These are phyloP conservation scores for Tiaroga cobitis DNA, from an alignment of 2,797 vertebrate species.

Conservation along the genomic window DNA sequence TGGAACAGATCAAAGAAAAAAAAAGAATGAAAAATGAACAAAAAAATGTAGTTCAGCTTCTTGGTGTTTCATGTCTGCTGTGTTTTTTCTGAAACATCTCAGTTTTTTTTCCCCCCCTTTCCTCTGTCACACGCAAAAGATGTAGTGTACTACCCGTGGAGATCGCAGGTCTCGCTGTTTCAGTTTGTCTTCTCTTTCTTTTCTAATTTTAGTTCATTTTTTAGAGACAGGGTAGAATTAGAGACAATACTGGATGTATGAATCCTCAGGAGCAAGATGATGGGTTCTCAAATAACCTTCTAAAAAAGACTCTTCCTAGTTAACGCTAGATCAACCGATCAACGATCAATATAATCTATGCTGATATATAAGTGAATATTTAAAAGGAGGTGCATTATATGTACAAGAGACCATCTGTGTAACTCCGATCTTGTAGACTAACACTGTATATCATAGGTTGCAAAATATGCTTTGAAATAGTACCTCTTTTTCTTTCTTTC, in stretches of 20 bases:
- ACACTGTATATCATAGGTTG: slow-evolving; percentile 96
- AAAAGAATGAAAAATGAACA: slow-evolving; percentile 69
- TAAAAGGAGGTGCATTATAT: slow-evolving; percentile 82
- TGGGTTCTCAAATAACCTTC: slow-evolving; percentile 83
- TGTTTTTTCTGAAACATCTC: slow-evolving; percentile 78
- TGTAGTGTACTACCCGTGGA: slow-evolving; percentile 90
- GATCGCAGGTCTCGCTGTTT: slow-evolving; percentile 89
- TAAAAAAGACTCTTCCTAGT: slow-evolving; percentile 89
- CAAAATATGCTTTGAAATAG: slow-evolving; percentile 88
- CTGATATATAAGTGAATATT: slow-evolving; percentile 90
- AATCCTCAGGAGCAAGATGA: slow-evolving; percentile 84
- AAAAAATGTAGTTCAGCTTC: slow-evolving; percentile 92
- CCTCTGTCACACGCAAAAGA: slow-evolving; percentile 79
- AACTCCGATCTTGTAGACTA: slow-evolving; percentile 95
- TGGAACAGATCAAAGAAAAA: slow-evolving; percentile 80
- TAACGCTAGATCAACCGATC: slow-evolving; percentile 86
- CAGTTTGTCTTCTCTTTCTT: slow-evolving; percentile 61
- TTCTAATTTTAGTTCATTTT: background rate
- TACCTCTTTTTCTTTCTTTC: slow-evolving; percentile 73
- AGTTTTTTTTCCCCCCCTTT: slow-evolving; percentile 53
- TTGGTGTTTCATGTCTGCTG: slow-evolving; percentile 94
- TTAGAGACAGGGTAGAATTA: slow-evolving; percentile 95
- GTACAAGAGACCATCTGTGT: slow-evolving; percentile 92
- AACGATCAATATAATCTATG: slow-evolving; percentile 86
- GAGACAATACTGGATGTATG: slow-evolving; percentile 93